Evolutionary conservation across 2,888 invertebrate species (phyloP).

Genomic region (Fragum sueziense): DNA sequence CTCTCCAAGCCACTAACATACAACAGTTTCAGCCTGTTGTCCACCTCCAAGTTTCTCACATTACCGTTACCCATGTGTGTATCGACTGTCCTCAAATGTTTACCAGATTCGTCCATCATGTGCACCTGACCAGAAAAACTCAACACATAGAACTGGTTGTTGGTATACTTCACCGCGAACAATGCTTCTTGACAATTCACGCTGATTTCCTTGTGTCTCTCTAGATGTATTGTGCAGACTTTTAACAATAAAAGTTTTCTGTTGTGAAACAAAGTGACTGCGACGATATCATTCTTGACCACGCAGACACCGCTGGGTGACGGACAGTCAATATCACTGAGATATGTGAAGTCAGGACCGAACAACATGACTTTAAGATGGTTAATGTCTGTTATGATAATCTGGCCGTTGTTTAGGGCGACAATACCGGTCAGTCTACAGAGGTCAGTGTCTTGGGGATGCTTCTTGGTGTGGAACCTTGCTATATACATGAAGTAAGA

Average conservation of each 20-base stretch:
- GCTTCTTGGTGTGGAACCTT: constrained; percentile 53
- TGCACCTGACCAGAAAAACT: constrained; percentile 53
- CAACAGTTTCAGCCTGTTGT: constrained; percentile 21
- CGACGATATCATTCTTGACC: constrained; percentile 37
- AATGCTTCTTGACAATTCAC: constrained; percentile 41
- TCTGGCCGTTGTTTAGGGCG: constrained; percentile 46
- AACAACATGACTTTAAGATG: constrained; percentile 54
- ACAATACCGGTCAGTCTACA: constrained; percentile 50
- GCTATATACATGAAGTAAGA: constrained; percentile 48
- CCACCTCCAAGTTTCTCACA: constrained; percentile 42
- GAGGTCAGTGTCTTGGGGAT: constrained; percentile 49
- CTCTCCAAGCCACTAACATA: constrained; percentile 40
- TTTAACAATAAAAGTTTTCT: constrained; percentile 51
- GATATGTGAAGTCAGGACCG: constrained; percentile 47
- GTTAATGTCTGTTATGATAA: constrained; percentile 52
- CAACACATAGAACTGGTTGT: constrained; percentile 33
- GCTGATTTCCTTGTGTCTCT: constrained; percentile 36
- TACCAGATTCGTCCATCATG: constrained; percentile 38
- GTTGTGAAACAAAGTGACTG: constrained; percentile 50
- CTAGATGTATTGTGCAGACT: constrained; percentile 42
- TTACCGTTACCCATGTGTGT: constrained; percentile 34
- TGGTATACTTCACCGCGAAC: constrained; percentile 34
- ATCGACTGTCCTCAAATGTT: constrained; percentile 11
- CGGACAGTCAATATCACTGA: constrained; percentile 48
- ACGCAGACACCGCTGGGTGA: constrained; percentile 44